phyloP scores from a whole-genome alignment of 2,888 invertebrate species.

The Aspidiotus rigidus region DNA sequence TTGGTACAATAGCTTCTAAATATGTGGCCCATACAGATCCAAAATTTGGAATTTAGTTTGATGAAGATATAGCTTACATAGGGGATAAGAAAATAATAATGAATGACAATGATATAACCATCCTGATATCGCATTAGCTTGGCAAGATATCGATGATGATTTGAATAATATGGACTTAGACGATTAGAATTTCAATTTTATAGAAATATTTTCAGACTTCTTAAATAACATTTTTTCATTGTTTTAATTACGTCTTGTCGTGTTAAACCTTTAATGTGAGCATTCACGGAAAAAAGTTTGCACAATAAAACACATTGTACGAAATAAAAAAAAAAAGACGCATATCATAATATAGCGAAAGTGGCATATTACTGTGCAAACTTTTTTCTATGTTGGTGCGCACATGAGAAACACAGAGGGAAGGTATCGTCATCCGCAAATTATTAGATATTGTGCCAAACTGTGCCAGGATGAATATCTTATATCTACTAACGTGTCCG shows the following conservation, averaged over 20 bases:
- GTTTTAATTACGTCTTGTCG: not conserved
- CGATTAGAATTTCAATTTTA: not conserved
- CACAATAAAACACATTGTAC: not conserved
- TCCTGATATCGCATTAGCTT: slow-evolving; percentile 2
- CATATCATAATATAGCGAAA: slow-evolving; percentile 1
- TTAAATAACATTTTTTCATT: not conserved
- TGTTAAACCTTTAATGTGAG: too few relatives aligned
- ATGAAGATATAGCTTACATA: too few relatives aligned
- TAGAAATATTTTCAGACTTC: not conserved
- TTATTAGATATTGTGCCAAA: too few relatives aligned
- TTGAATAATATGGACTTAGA: not conserved
- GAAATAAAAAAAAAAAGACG: not conserved
- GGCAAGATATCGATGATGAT: slow-evolving; percentile 1
- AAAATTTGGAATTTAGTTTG: too few relatives aligned
- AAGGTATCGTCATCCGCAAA: slow-evolving; percentile 11
- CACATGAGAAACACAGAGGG: slow-evolving; percentile 14
- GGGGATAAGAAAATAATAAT: too few relatives aligned
- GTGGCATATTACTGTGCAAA: slow-evolving; percentile 10
- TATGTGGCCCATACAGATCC: too few relatives aligned
- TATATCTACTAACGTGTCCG: too few relatives aligned
- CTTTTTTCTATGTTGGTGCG: slow-evolving; percentile 14
- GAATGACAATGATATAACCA: too few relatives aligned
- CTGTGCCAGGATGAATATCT: too few relatives aligned
- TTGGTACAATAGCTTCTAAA: too few relatives aligned
- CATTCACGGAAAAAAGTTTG: slow-evolving; percentile 1